Evolutionary conservation across 2,797 vertebrate species (phyloP).

Genomic region (Chelidonichthys spinosus): DNA sequence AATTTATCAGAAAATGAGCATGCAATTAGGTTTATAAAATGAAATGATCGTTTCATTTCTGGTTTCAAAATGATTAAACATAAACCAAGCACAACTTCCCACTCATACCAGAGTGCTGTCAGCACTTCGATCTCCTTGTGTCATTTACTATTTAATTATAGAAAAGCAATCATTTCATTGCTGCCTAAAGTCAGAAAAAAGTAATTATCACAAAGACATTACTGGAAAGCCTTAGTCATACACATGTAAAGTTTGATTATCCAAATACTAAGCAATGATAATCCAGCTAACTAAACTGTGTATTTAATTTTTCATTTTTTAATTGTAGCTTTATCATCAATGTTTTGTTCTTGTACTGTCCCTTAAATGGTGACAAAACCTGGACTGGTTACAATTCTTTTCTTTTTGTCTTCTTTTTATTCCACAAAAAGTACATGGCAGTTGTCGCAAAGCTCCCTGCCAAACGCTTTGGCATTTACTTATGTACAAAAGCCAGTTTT

Average conservation of each 20-base stretch:
- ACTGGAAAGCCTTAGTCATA: too few relatives aligned
- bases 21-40: background rate
- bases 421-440: constrained; percentile 6
- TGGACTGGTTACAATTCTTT: background rate
- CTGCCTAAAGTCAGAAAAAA: background rate
- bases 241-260: background rate
- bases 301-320: background rate
- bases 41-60: constrained; percentile 15
- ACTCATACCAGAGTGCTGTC: constrained; percentile 15
- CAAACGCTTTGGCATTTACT: constrained; percentile 25
- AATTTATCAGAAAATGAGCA: background rate
- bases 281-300: background rate
- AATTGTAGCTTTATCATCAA: background rate
- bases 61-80: background rate
- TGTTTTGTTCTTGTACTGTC: background rate
- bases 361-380: background rate
- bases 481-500: constrained; percentile 3
- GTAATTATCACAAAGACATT: background rate
- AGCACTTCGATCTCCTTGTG: constrained; percentile 8
- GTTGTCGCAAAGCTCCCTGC: constrained; percentile 14
- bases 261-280: background rate
- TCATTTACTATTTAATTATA: constrained; percentile 21
- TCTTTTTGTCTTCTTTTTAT: constrained; percentile 19
- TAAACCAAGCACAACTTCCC: constrained; percentile 5
- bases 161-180: constrained; percentile 6